These are phyloP conservation scores for Hippoglossus stenolepis DNA, from an alignment of 2,113 vertebrate genomes.

Conservation along the genomic window DNA sequence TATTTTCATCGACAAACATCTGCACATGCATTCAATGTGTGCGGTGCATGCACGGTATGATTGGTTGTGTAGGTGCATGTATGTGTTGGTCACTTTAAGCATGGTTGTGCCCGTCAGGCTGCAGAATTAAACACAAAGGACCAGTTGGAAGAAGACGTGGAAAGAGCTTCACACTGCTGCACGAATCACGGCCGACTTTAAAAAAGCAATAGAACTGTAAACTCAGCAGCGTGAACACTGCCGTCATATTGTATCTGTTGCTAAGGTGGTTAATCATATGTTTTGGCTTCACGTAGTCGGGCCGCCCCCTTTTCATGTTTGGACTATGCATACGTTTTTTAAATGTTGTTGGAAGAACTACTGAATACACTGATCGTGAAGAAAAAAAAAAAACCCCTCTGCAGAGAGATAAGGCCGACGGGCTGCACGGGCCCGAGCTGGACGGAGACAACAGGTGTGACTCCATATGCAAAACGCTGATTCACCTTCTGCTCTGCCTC, in stretches of 20 bases:
- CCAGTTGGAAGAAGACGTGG: background rate
- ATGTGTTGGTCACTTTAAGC: too few species aligned
- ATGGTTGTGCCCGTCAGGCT: too few species aligned
- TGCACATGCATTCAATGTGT: background rate
- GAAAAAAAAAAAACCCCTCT: slow-evolving; percentile 11
- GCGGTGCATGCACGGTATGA: too few species aligned
- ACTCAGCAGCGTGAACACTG: background rate
- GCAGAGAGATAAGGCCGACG: slow-evolving; percentile 30
- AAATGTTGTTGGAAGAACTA: slow-evolving; percentile 22
- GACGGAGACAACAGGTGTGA: slow-evolving; percentile 53
- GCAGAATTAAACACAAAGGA: too few species aligned
- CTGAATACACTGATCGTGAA: slow-evolving; percentile 36
- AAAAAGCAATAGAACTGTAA: slow-evolving; percentile 1
- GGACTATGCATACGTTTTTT: slow-evolving; percentile 26
- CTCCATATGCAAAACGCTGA: slow-evolving; percentile 58
- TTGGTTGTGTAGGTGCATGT: too few species aligned
- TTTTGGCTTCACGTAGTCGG: slow-evolving; percentile 19
- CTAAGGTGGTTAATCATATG: slow-evolving; percentile 15
- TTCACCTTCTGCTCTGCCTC: slow-evolving; percentile 16
- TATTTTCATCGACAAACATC: background rate
- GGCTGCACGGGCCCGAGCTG: slow-evolving; percentile 19
- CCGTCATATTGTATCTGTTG: background rate
- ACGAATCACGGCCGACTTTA: background rate
- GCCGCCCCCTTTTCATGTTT: slow-evolving; percentile 4
- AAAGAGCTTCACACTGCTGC: background rate